phyloP scores from a whole-genome alignment of 2,797 vertebrate species.

The Onychomys leucogaster region DNA sequence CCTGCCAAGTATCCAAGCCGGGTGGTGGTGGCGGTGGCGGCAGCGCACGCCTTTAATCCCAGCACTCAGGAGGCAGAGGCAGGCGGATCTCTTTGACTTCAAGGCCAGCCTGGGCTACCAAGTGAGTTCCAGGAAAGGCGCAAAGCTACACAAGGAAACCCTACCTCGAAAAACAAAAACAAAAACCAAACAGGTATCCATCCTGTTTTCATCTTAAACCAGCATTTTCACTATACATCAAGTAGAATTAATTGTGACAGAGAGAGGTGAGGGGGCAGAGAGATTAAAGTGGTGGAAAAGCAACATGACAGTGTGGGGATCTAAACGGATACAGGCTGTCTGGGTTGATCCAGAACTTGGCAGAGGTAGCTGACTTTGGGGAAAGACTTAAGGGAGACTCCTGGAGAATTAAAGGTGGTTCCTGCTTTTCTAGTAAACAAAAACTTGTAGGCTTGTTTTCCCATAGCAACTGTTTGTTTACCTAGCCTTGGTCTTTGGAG shows the following conservation, averaged over 20 bases:
- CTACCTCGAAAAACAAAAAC: too few relatives aligned
- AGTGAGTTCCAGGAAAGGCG: too few relatives aligned
- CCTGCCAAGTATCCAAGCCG: too few relatives aligned
- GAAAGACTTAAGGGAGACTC: not conserved
- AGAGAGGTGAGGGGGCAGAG: not conserved
- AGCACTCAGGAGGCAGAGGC: too few relatives aligned
- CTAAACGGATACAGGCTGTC: not conserved
- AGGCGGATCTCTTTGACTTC: too few relatives aligned
- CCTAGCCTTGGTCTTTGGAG: not conserved
- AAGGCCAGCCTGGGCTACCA: too few relatives aligned
- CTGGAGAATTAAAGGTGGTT: not conserved
- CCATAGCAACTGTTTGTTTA: not conserved
- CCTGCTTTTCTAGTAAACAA: not conserved
- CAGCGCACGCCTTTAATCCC: too few relatives aligned
- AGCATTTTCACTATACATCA: not conserved
- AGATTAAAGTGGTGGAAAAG: not conserved
- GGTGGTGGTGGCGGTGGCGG: too few relatives aligned
- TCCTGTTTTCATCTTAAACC: not conserved
- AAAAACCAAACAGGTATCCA: not conserved
- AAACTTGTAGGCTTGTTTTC: too few relatives aligned
- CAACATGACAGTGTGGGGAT: not conserved
- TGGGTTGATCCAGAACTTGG: not conserved
- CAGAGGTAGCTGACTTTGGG: not conserved
- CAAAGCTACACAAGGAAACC: too few relatives aligned
- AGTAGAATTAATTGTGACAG: not conserved